A percentile compares a stretch with the other conserved stretches of the same genome.
Evolutionary conservation across 2,888 invertebrate genomes (phyloP).

Genomic region (Esperia sulphurella): DNA sequence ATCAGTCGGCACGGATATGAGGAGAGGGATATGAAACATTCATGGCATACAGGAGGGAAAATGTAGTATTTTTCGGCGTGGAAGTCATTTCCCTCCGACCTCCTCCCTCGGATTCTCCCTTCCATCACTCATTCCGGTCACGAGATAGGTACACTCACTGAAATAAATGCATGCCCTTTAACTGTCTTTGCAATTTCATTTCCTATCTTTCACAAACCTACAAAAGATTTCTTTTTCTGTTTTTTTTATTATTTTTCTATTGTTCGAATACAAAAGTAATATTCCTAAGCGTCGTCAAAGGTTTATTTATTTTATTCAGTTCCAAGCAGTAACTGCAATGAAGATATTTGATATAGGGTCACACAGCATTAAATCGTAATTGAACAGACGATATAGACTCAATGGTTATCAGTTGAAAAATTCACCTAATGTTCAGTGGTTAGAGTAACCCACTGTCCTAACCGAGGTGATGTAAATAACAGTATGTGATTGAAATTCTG

Average conservation of each 20-base stretch:
- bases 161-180: slow-evolving; percentile 2
- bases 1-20: slow-evolving; percentile 6
- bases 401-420: too few species aligned
- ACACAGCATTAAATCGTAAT: too few species aligned
- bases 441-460: too few species aligned
- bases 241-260: too few species aligned
- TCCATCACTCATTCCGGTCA: slow-evolving; percentile 42
- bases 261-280: too few species aligned
- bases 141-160: slow-evolving; percentile 22
- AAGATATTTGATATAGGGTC: too few species aligned
- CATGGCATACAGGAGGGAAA: slow-evolving; percentile 23
- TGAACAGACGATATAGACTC: too few species aligned
- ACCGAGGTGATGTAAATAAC: too few species aligned
- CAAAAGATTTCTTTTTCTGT: not conserved
- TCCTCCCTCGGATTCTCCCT: slow-evolving; percentile 19
- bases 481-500: too few species aligned
- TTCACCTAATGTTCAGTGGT: too few species aligned
- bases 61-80: slow-evolving; percentile 31
- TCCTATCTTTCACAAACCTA: not conserved
- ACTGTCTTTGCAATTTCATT: not conserved
- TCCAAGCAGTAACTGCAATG: too few species aligned
- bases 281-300: not conserved
- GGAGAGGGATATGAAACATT: slow-evolving; percentile 9
- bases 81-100: slow-evolving; percentile 33
- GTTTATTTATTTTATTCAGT: not conserved